Conservation (phyloP, 2,888 invertebrate species). For the Drosophila subsilvestris region DNA sequence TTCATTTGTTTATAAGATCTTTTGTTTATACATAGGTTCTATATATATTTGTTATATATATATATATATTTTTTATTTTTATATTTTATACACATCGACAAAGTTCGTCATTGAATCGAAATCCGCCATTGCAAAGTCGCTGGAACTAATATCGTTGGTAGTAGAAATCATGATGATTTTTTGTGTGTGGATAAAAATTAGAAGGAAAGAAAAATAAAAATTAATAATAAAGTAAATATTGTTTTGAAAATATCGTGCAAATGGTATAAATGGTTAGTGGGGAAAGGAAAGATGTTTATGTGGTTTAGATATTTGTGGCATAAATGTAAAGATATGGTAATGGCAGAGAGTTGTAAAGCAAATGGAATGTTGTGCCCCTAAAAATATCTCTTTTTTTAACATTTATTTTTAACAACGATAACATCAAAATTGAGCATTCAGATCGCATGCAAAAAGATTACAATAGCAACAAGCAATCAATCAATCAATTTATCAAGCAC, state of each 20-base stretch:
- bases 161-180: neutral
- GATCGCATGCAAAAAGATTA: slow-evolving; percentile 22
- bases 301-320: slow-evolving; percentile 13
- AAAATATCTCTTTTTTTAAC: slow-evolving; percentile 3
- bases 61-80: slow-evolving; percentile 33
- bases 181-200: slow-evolving; percentile 16
- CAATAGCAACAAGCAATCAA: slow-evolving; percentile 47
- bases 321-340: slow-evolving; percentile 18
- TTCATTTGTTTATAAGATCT: slow-evolving; percentile 43
- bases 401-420: slow-evolving; percentile 33
- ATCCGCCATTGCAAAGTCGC: slow-evolving; percentile 76
- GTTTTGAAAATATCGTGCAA: slow-evolving; percentile 1
- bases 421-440: slow-evolving; percentile 35
- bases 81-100: slow-evolving; percentile 61
- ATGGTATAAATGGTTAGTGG: slow-evolving; percentile 1
- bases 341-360: slow-evolving; percentile 16
- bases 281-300: slow-evolving; percentile 13
- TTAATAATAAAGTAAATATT: slow-evolving; percentile 45
- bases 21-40: slow-evolving; percentile 41
- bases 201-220: slow-evolving; percentile 45
- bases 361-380: neutral
- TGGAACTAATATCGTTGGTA: slow-evolving; percentile 5
- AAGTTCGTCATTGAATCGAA: slow-evolving; percentile 72
- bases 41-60: slow-evolving; percentile 33
- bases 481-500: slow-evolving; percentile 40